Conservation (phyloP, 2,113 vertebrate genomes). For the Forbesichthys papilliferus region DNA sequence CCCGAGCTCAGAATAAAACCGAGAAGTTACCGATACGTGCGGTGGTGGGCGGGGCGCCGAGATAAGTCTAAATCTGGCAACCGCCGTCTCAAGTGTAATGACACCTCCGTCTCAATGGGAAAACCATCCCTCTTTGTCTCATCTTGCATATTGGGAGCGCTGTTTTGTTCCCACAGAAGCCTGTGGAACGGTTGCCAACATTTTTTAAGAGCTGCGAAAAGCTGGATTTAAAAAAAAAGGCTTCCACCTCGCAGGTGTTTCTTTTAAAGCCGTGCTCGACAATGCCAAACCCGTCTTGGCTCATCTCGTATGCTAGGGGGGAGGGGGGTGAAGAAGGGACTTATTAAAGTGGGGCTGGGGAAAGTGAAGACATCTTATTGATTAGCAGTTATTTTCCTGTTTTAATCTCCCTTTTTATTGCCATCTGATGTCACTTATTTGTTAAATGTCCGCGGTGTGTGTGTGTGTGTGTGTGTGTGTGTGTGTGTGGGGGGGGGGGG, state of each 20-base stretch:
- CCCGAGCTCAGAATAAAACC: not conserved
- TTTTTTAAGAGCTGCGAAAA: conserved; percentile 77
- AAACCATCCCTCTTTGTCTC: conserved; percentile 74
- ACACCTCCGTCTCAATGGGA: conserved; percentile 72
- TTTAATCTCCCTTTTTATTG: conserved; percentile 44
- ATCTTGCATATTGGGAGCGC: conserved; percentile 66
- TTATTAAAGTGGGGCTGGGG: conserved; percentile 44
- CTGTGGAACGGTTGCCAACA: conserved; percentile 77
- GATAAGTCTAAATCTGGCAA: conserved; percentile 72
- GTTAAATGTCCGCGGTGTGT: conserved; percentile 41
- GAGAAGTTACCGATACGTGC: not conserved
- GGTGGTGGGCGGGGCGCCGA: conserved; percentile 15
- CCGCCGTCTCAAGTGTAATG: conserved; percentile 71
- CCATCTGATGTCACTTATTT: conserved; percentile 52
- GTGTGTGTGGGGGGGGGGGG: no score
- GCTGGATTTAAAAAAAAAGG: conserved; percentile 60
- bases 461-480: not conserved
- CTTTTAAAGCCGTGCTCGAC: conserved; percentile 76
- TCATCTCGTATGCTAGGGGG: conserved; percentile 72
- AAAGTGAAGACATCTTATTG: conserved; percentile 67
- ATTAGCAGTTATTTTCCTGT: conserved; percentile 72
- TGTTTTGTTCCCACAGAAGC: conserved; percentile 73
- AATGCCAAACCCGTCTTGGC: conserved; percentile 78
- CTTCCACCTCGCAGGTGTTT: conserved; percentile 79
- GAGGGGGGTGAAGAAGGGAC: conserved; percentile 14